Evolutionary conservation across 2,888 invertebrate genomes (phyloP).

Genomic region (Ichneumoninae sp.): DNA sequence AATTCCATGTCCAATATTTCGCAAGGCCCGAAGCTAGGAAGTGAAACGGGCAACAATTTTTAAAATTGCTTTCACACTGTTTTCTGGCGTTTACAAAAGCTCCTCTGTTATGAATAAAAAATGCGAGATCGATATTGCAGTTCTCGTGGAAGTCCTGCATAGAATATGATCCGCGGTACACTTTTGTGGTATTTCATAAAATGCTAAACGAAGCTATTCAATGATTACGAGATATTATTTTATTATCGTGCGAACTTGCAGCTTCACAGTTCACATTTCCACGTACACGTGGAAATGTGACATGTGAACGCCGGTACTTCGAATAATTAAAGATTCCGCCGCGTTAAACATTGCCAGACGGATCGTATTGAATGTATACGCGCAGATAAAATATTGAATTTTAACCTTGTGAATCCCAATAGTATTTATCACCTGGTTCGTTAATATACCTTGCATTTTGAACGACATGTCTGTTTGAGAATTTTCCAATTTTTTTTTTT

Average conservation of each 20-base stretch:
- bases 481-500: no score
- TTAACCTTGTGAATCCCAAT: no score
- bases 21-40: neutral
- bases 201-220: neutral
- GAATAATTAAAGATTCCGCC: no score
- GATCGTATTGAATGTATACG: no score
- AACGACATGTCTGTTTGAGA: no score
- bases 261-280: neutral
- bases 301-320: no score
- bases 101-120: neutral
- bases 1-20: neutral
- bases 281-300: neutral
- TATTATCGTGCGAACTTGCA: no score
- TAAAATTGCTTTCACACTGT: neutral
- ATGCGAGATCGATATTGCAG: neutral
- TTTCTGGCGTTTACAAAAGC: neutral
- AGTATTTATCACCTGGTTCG: no score
- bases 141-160: neutral
- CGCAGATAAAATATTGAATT: no score
- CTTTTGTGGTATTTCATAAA: neutral
- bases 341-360: no score
- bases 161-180: neutral
- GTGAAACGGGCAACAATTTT: neutral
- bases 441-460: no score
- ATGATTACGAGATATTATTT: no score